Base-by-base conservation (phyloP, 2,888 invertebrate species). In the Chouioia cunea region DNA sequence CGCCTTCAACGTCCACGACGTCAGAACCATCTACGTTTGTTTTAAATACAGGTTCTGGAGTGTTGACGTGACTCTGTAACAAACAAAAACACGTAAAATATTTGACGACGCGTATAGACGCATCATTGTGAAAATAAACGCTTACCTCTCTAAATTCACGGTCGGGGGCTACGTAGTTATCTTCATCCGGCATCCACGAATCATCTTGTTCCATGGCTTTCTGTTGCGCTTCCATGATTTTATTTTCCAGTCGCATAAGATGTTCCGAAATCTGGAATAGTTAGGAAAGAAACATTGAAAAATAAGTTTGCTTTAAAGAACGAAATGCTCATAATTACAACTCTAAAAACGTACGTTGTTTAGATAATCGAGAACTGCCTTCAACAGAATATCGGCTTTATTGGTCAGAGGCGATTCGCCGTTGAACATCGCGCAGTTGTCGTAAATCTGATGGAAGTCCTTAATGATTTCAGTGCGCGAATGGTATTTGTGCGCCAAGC, bases 381-480 rank as follows among this genome's bases (percentile, higher is more conserved):
- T 92, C 0, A 94, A 87, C 75, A 99, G 89, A 67, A 90, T 89
- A 79, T 93, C 92, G 0, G 97, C 97, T 81, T 97, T 96, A 75
- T 91, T 89, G 0, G 97, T 96, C 82, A 93, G 95, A 52, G 92
- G 90, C 0, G 96, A 96, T 60, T 91, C 90, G 0, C 98, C 97
- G 86, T 99, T 99, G 86, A 97, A 99, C 48, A 92, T 89, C 71
- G 92, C 90, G 81, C 97, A 96, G 86, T 99, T 99, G 79, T 92
- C 90, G 15, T 93, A 90, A 75, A 99, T 92, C 73, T 97, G 90
- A 80, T 96, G 93, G 16, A 99, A 91, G 82, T 99, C 99, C 0
- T 89, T 89, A 54, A 96, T 85, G 85, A 98, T 99, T 78, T 96
- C 95, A 20, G 92, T 91, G 0, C 97, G 91, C 73, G 91, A 94